These are phyloP conservation scores for Onychorhynchus coronatus DNA, from an alignment of 2,113 vertebrate species.

Conservation along the genomic window DNA sequence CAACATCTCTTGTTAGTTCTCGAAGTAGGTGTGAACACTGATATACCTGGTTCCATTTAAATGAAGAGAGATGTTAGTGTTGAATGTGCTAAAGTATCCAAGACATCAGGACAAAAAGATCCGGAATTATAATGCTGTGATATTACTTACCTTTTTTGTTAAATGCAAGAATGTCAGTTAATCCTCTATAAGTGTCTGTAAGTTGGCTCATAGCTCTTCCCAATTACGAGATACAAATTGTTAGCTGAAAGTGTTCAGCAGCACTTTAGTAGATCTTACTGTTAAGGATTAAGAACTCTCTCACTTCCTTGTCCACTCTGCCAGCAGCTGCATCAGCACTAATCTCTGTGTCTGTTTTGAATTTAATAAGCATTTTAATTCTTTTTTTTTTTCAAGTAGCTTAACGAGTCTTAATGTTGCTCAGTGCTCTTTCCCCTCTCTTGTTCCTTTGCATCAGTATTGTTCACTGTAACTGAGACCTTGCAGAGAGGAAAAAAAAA, in stretches of 20 bases:
- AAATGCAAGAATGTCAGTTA: neutral
- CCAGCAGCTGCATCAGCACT: neutral
- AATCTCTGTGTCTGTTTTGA: neutral
- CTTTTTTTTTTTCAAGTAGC: neutral
- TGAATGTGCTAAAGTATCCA: neutral
- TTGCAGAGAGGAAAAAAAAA: too few relatives aligned
- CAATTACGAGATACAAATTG: neutral
- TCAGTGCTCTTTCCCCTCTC: neutral
- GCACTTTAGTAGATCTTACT: neutral
- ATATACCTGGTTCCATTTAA: neutral
- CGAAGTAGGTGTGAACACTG: neutral
- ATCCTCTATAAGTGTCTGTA: neutral
- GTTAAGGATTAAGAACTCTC: neutral
- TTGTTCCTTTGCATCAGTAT: neutral
- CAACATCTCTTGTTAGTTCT: neutral
- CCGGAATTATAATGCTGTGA: neutral
- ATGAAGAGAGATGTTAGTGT: neutral
- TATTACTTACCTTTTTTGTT: neutral
- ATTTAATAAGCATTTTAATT: neutral
- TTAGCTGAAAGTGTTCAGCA: neutral
- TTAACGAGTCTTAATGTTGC: neutral
- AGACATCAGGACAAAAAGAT: neutral
- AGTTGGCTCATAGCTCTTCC: fast-evolving
- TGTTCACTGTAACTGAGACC: neutral
- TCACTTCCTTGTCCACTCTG: neutral